phyloP scores from a whole-genome alignment of 2,113 vertebrate genomes.

The Shinisaurus crocodilurus region DNA sequence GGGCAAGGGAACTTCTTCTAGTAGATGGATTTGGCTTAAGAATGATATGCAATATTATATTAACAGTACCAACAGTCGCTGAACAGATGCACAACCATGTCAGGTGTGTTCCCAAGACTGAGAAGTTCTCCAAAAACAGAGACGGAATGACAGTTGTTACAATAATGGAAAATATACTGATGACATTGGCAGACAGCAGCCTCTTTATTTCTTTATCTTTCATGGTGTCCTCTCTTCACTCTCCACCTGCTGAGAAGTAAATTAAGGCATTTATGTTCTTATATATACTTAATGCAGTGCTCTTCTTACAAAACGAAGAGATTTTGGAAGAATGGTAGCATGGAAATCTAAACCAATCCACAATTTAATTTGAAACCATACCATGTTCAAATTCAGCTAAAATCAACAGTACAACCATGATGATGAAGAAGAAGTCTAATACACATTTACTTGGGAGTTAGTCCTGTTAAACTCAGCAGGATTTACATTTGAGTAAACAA shows the following conservation, averaged over 20 bases:
- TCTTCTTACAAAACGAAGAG: neutral
- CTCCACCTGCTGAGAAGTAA: constrained; percentile 60
- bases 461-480: neutral
- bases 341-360: neutral
- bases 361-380: neutral
- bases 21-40: constrained; percentile 82
- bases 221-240: constrained; percentile 74
- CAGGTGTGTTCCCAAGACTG: constrained; percentile 87
- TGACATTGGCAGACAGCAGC: constrained; percentile 85
- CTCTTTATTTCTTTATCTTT: constrained; percentile 86
- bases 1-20: constrained; percentile 86
- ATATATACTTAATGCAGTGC: neutral
- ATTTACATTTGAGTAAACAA: neutral
- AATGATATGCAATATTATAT: constrained; percentile 82
- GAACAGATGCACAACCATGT: constrained; percentile 88
- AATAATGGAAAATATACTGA: constrained; percentile 78
- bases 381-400: neutral
- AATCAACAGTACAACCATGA: neutral
- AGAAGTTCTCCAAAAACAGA: constrained; percentile 83
- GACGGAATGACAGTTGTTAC: constrained; percentile 81
- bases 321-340: neutral
- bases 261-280: neutral
- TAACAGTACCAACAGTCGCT: constrained; percentile 78
- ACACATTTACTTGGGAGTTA: too few relatives aligned
- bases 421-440: neutral